Evolutionary conservation across 2,113 vertebrate species (phyloP).

Genomic region (Aegithalos caudatus): DNA sequence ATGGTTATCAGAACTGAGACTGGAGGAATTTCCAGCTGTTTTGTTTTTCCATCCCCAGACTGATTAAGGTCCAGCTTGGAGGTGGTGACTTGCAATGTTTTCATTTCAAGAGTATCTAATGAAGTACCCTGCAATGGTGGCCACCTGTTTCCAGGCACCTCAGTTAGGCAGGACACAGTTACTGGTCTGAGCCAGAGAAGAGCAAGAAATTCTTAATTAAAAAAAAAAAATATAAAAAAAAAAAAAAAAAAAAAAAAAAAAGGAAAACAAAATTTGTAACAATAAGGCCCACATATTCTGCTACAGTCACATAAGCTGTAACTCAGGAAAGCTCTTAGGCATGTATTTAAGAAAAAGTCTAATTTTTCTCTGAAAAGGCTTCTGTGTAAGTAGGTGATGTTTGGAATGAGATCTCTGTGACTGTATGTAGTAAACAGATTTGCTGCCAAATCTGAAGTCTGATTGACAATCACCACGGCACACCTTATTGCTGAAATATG

Average conservation of each 20-base stretch:
- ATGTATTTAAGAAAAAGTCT: background rate
- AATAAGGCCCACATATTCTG: background rate
- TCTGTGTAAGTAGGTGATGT: background rate
- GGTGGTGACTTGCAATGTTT: background rate
- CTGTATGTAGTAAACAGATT: background rate
- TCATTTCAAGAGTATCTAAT: background rate
- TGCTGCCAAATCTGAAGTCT: background rate
- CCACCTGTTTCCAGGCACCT: background rate
- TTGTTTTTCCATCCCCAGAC: background rate
- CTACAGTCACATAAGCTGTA: background rate
- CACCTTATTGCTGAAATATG: background rate
- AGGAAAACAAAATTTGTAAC: background rate
- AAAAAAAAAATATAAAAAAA: background rate
- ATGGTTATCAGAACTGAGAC: background rate
- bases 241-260: background rate
- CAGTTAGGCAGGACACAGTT: background rate
- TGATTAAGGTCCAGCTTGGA: background rate
- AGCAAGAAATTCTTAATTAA: background rate
- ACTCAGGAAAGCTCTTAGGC: background rate
- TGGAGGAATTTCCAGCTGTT: background rate
- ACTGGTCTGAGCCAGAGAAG: background rate
- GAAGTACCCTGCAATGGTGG: background rate
- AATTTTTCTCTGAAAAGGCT: background rate
- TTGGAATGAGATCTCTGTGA: background rate
- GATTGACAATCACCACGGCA: background rate